Base-by-base conservation (phyloP, 2,797 vertebrate genomes). In the Synanceia verrucosa region DNA sequence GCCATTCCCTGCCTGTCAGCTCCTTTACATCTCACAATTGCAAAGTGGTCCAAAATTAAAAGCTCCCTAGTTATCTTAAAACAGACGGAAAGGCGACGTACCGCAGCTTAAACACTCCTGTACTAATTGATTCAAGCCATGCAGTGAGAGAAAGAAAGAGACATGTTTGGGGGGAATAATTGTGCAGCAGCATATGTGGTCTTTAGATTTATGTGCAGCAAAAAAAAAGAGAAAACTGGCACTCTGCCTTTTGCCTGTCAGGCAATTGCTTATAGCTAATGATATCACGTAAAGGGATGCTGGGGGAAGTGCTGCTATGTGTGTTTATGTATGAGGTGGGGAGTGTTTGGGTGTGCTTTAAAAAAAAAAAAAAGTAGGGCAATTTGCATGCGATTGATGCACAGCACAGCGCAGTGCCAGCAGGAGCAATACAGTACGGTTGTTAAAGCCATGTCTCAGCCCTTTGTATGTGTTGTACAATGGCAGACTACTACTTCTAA, bases 231-330 rank as follows among this genome's bases (percentile, higher is more conserved):
- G 55, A 1, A 64, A 43, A 76, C 77, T 88, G 89, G 83, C 84
- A 6, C 56, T 28, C 73, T 85, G 83, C 88, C 86, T 75, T 74
- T 51, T 51, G 64, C 81, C 83, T 90, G 88, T 94, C 91, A 93
- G 87, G 86, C 86, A 80, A 77, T 88, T 89, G 88, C 87, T 90
- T 89, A 85, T 86, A 82, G 88, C 82, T 87, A 87, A 87, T 92
- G 89, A 94, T 93, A 84, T 81, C 81, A 81, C 61, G 51, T 87
- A 85, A 85, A 81, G 59, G 39, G 69, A 72, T 73, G 77, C 83
- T 66, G 62, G 68, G 76, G 78, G 76, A 60, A 75, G 63, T 60
- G 83, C 72, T 51, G 69, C 68, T 73, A 31, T 74, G 55, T 66
- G 76, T 82, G 61, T 71, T 56, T 79, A 57, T 76, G 72, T 48